These are phyloP conservation scores for Drosophila truncata DNA, from an alignment of 1,140 invertebrate genomes.

Conservation along the genomic window DNA sequence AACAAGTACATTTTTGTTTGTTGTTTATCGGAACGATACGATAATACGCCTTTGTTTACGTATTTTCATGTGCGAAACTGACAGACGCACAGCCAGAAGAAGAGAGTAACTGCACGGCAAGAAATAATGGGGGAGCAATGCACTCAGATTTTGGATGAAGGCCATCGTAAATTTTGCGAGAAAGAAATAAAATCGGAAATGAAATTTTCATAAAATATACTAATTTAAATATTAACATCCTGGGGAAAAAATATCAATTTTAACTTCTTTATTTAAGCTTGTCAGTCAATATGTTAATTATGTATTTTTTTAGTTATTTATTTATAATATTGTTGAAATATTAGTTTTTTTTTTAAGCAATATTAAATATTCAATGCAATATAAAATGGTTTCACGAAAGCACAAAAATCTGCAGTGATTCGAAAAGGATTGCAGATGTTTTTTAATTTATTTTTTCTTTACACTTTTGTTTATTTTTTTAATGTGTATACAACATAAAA, in stretches of 20 bases:
- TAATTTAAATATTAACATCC: background rate
- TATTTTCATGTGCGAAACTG: conserved; percentile 73
- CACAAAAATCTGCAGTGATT: background rate
- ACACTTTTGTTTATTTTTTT: background rate
- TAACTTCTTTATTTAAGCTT: too few relatives aligned
- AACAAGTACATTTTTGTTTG: conserved; percentile 63
- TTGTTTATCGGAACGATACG: conserved; percentile 74
- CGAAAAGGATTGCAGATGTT: background rate
- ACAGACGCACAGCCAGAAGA: conserved; percentile 21
- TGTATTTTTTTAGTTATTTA: too few relatives aligned
- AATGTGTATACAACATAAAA: background rate
- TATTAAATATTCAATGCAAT: too few relatives aligned
- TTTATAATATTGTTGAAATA: too few relatives aligned
- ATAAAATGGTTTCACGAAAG: background rate
- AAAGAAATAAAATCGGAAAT: background rate
- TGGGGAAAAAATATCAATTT: too few relatives aligned
- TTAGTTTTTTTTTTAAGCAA: too few relatives aligned
- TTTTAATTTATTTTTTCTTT: rapidly evolving
- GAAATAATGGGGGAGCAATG: conserved; percentile 13
- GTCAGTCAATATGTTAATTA: too few relatives aligned
- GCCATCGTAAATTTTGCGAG: background rate
- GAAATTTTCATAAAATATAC: too few relatives aligned
- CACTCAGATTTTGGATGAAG: background rate
- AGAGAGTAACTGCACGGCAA: background rate
- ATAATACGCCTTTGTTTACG: conserved; percentile 76